A percentile compares a stretch with the other conserved stretches of the same genome.
Evolutionary conservation across 2,888 invertebrate genomes (phyloP).

Genomic region (Nomada hirtipes): DNA sequence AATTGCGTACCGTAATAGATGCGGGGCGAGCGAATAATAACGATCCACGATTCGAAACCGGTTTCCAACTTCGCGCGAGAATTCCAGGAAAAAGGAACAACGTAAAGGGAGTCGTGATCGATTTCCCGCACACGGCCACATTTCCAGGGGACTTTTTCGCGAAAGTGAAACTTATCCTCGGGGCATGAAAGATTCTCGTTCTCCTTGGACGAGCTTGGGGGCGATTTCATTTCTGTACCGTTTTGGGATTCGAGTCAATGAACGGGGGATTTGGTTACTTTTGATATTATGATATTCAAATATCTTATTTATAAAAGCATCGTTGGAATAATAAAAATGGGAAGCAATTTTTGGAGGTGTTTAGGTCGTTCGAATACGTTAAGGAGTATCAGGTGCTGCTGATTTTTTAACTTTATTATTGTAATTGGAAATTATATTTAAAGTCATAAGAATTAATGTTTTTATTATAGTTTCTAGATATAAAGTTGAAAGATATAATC

Average conservation of each 20-base stretch:
- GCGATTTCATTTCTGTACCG: slow-evolving; percentile 39
- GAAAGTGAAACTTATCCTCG: slow-evolving; percentile 58
- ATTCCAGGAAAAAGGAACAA: slow-evolving; percentile 68
- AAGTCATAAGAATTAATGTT: too few species aligned
- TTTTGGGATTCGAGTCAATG: too few species aligned
- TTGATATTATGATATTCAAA: slow-evolving; percentile 5
- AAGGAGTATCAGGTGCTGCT: not conserved
- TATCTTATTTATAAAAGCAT: not conserved
- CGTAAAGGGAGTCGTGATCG: slow-evolving; percentile 44
- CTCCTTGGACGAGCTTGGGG: not conserved
- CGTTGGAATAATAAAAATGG: not conserved
- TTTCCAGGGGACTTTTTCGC: slow-evolving; percentile 48
- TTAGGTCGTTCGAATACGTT: too few species aligned
- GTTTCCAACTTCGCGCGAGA: slow-evolving; percentile 49
- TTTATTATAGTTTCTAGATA: too few species aligned
- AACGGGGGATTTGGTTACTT: too few species aligned
- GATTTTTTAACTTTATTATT: not conserved
- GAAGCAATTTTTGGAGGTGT: too few species aligned
- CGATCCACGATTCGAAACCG: slow-evolving; percentile 51
- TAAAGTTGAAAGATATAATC: too few species aligned
- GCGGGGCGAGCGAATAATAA: slow-evolving; percentile 7
- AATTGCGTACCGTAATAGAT: slow-evolving; percentile 12
- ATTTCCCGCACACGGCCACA: slow-evolving; percentile 50
- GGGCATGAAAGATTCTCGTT: slow-evolving; percentile 40
- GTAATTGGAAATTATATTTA: too few species aligned